A percentile compares a stretch with the other conserved stretches of the same genome.
phyloP scores from a whole-genome alignment of 2,113 vertebrate genomes.

The Sceloporus tristichus region DNA sequence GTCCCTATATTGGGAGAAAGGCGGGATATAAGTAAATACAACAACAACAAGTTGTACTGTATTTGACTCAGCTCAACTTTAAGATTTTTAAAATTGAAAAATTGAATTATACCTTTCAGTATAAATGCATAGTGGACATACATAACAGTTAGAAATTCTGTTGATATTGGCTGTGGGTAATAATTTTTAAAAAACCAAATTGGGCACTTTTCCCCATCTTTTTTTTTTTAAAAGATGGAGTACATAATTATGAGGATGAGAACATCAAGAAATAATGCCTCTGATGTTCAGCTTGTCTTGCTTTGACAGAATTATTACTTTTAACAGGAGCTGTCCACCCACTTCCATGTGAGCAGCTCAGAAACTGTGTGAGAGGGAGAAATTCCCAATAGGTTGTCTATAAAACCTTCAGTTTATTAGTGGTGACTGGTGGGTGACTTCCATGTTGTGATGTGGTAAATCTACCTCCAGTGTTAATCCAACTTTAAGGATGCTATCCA shows the following conservation, averaged over 20 bases:
- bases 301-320: background rate
- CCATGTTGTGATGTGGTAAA: too few relatives aligned
- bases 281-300: background rate
- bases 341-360: background rate
- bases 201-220: background rate
- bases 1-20: too few relatives aligned
- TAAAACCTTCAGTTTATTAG: background rate
- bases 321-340: background rate
- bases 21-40: too few relatives aligned
- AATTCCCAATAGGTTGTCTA: background rate
- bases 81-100: background rate
- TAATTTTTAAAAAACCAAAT: background rate
- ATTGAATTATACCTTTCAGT: background rate
- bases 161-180: background rate
- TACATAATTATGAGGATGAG: background rate
- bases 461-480: too few relatives aligned
- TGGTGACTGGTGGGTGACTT: too few relatives aligned
- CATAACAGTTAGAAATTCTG: background rate
- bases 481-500: too few relatives aligned
- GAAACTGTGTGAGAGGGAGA: background rate
- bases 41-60: background rate
- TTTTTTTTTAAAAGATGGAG: background rate
- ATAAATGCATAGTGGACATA: background rate
- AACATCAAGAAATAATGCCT: background rate
- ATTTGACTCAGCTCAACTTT: background rate